These are phyloP conservation scores for Falco novaeseelandiae DNA, from an alignment of 2,797 vertebrate genomes.

Conservation along the genomic window DNA sequence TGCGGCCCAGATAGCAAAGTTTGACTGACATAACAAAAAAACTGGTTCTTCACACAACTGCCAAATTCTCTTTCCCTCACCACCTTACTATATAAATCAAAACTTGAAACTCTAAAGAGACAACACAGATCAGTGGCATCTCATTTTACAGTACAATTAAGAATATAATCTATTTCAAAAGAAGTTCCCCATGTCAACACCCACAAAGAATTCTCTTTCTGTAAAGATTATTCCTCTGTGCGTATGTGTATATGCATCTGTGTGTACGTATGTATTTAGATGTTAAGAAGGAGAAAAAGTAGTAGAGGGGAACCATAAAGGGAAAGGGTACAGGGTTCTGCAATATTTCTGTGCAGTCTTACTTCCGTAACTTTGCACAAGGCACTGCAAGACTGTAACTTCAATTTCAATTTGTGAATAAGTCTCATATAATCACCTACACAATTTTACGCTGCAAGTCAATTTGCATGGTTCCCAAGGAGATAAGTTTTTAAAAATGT, in stretches of 20 bases:
- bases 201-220: background rate
- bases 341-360: background rate
- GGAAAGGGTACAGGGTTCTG: background rate
- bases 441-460: background rate
- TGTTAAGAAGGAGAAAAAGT: background rate
- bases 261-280: fast-evolving
- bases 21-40: fast-evolving
- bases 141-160: background rate
- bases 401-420: background rate
- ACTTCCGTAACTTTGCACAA: background rate
- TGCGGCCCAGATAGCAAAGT: background rate
- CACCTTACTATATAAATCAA: background rate
- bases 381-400: background rate
- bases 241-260: background rate
- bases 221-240: background rate
- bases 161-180: background rate
- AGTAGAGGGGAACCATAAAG: background rate
- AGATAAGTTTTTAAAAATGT: background rate
- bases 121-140: background rate
- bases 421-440: background rate
- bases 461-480: constrained; percentile 1
- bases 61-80: background rate
- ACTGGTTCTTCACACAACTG: background rate
- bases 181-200: background rate
- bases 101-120: background rate